Percentiles rank a stretch among this genome's conserved stretches.
These are phyloP conservation scores for Crotalus viridis DNA, from an alignment of 2,113 vertebrate species.

Conservation along the genomic window DNA sequence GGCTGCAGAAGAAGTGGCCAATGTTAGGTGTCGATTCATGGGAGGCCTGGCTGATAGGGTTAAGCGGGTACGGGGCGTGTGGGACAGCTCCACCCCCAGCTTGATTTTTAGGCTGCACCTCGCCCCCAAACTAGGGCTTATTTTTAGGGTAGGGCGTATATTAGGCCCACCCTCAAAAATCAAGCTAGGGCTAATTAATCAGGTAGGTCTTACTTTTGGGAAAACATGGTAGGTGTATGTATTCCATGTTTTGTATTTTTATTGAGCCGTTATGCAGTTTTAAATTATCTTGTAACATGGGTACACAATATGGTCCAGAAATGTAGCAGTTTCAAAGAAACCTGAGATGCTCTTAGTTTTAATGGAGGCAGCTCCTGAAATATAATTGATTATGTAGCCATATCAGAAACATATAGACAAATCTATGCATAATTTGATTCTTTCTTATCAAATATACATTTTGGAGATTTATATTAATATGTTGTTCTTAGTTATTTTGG, in stretches of 20 bases:
- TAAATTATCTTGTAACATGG: not conserved
- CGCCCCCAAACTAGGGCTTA: too few relatives aligned
- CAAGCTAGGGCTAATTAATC: too few relatives aligned
- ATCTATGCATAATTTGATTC: not conserved
- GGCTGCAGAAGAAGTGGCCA: too few relatives aligned
- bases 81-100: too few relatives aligned
- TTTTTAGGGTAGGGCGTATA: too few relatives aligned
- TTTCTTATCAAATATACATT: not conserved
- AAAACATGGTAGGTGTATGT: not conserved
- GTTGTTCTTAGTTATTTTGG: not conserved
- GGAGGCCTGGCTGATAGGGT: too few relatives aligned
- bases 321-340: not conserved
- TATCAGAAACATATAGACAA: not conserved
- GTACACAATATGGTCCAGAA: not conserved
- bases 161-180: too few relatives aligned
- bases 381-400: not conserved
- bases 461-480: not conserved
- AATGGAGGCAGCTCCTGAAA: not conserved
- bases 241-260: not conserved
- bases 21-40: too few relatives aligned
- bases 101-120: too few relatives aligned
- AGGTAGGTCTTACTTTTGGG: too few relatives aligned
- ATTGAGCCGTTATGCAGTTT: not conserved
- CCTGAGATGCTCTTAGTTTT: not conserved
- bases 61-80: too few relatives aligned